Evolutionary conservation across 1,140 invertebrate genomes (phyloP), one percentile per base, ranked within the genome.

Genomic region (Fragariocoptes setiger): DNA sequence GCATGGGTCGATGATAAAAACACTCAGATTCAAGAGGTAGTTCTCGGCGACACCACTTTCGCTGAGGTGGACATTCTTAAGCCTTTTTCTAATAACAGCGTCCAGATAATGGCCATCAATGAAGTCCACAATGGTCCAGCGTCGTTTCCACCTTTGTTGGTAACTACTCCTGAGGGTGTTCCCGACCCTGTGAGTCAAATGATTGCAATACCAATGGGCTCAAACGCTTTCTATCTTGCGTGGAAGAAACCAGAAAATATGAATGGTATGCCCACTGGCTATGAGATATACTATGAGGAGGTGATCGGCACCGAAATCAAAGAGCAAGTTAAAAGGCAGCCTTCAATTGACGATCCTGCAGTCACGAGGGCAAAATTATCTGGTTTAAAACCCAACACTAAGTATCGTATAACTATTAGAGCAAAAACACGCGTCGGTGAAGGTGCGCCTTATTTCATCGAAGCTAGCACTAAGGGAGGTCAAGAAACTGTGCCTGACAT

Each of bases 221-320:
- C 78, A 0, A 83, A 75, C 16, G 77, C 79, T 13, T 70, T 92
- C 51, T 67, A 72, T 39, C 58, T 95, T 1, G 69, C 68, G 39
- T 97, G 90, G 90, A 72, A 80, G 52, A 73, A 73, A 52, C 90
- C 90, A 0, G 65, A 76, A 16, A 73, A 85, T 52, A 72, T 78
- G 15, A 97, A 99, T 60, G 90, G 90, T 19, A 66, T 75, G 44
- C 57, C 95, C 0, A 83, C 71, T 2, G 83, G 83, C 5, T 95
- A 94, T 56, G 73, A 74, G 53, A 76, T 95, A 49, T 79, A 74
- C 53, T 88, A 82, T 56, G 69, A 77, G 52, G 65, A 54, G 70
- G 53, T 61, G 40, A 45, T 46, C 47, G 60, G 60, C 15, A 53
- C 57, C 4, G 53, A 60, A 41, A 38, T 79, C 1, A 56, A 60